Conservation (phyloP, 37 sponge, comb jelly and placozoan species). For the Lycopodina hypogea region DNA sequence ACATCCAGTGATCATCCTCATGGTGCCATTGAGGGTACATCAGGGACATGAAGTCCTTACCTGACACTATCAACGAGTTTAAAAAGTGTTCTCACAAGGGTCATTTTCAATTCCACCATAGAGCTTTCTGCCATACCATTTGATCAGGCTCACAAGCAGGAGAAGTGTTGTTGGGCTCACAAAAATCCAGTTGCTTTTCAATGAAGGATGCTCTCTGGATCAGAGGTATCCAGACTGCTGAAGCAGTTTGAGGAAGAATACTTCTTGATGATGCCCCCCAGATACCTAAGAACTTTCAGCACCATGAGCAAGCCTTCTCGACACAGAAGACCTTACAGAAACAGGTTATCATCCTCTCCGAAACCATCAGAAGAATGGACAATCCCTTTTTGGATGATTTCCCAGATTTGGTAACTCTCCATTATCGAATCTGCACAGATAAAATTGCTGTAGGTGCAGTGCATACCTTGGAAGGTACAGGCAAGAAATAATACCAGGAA, state of each 20-base stretch:
- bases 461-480: neutral
- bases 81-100: neutral
- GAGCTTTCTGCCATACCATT: slow-evolving; percentile 8
- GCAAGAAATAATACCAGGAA: neutral
- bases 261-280: neutral
- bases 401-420: neutral
- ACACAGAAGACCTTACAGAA: neutral
- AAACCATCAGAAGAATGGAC: neutral
- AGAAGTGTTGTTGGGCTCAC: slow-evolving; percentile 14
- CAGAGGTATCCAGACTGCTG: slow-evolving; percentile 11
- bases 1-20: too few relatives aligned
- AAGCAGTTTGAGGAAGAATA: slow-evolving; percentile 12
- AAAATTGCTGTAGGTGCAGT: neutral
- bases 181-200: slow-evolving; percentile 11
- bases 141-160: slow-evolving; percentile 22
- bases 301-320: neutral
- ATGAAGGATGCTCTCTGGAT: slow-evolving; percentile 18
- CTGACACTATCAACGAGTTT: slow-evolving; percentile 2
- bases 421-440: neutral
- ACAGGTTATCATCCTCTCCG: neutral
- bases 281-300: neutral
- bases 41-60: slow-evolving; percentile 15
- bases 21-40: too few relatives aligned
- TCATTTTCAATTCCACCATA: slow-evolving; percentile 10
- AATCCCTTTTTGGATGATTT: neutral